Conservation (phyloP, 2,888 invertebrate genomes). For the Mallateleia sp. region DNA sequence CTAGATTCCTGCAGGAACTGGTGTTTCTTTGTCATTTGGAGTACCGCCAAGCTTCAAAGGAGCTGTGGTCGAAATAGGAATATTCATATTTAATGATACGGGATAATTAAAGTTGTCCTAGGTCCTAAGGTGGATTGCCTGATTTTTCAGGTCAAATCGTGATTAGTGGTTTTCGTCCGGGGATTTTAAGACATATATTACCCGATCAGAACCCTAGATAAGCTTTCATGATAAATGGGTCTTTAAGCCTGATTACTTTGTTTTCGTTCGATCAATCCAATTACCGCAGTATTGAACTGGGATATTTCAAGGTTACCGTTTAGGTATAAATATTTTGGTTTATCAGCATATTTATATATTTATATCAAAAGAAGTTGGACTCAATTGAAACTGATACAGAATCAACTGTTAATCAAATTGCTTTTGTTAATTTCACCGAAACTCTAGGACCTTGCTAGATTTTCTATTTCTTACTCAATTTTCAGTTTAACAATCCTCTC, state of each 20-base stretch:
- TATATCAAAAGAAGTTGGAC: not conserved
- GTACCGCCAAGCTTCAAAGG: slow-evolving; percentile 4
- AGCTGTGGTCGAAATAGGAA: slow-evolving; percentile 14
- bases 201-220: slow-evolving; percentile 55
- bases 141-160: slow-evolving; percentile 49
- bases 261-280: slow-evolving; percentile 48
- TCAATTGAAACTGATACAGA: too few species aligned
- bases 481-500: not conserved
- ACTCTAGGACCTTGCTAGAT: too few species aligned
- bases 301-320: slow-evolving; percentile 31
- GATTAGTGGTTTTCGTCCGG: slow-evolving; percentile 48
- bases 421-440: too few species aligned
- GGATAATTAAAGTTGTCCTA: slow-evolving; percentile 35
- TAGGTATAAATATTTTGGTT: not conserved
- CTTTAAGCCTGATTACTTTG: slow-evolving; percentile 58
- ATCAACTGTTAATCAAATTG: too few species aligned
- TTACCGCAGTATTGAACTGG: slow-evolving; percentile 13
- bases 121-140: slow-evolving; percentile 11
- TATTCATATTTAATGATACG: slow-evolving; percentile 51
- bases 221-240: slow-evolving; percentile 57
- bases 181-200: slow-evolving; percentile 46
- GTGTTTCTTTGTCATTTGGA: slow-evolving; percentile 23
- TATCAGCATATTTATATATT: not conserved
- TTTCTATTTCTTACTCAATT: not conserved
- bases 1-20: slow-evolving; percentile 36